Evolutionary conservation across 2,797 vertebrate species (phyloP), one percentile per base, ranked within the genome.

Genomic region (Crenuchus spilurus): DNA sequence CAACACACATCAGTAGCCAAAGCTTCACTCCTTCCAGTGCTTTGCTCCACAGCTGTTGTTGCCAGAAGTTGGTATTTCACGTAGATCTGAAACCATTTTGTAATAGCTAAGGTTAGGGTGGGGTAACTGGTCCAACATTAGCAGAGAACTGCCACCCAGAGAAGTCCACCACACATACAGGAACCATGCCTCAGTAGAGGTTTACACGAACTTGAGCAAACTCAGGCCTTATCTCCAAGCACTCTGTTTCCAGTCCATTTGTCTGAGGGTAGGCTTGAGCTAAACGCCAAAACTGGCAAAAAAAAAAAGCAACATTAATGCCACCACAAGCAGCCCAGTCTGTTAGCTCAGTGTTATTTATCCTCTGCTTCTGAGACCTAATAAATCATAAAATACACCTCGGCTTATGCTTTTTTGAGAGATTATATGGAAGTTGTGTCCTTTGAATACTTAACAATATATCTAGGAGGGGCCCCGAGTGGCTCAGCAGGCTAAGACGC

Each of bases 241-340:
- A 74, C 66, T 60, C 63, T 75, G 58, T 79, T 83, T 81, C 76
- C 82, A 81, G 79, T 42, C 76, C 76, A 83, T 83, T 83, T 70
- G 48, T 62, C 16, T 49, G 52, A 62, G 63, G 42, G 71, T 49
- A 75, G 65, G 67, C 64, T 72, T 79, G 33, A 75, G 54, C 70
- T 72, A 28, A 70, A 62, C 48, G 39, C 58, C 58, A 76, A 70
- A 74, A 74, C 42, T 8, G 13, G 71, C 28, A 37, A 30, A 65
- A 76, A 74, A 61, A 20, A 54, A 30, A 22, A 51, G 20, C n/a
- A 61, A 41, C 48, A 61, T 30, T 44, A 74, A 35, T 60, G 46
- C 65, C 58, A 75, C 37, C 49, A 57, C n/a, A 52, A n/a, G 22
- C 65, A 67, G 51, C 8, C 11, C 48, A 63, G 5, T 24, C 39